phyloP scores from a whole-genome alignment of 2,888 invertebrate species.

The Adelphocoris suturalis region DNA sequence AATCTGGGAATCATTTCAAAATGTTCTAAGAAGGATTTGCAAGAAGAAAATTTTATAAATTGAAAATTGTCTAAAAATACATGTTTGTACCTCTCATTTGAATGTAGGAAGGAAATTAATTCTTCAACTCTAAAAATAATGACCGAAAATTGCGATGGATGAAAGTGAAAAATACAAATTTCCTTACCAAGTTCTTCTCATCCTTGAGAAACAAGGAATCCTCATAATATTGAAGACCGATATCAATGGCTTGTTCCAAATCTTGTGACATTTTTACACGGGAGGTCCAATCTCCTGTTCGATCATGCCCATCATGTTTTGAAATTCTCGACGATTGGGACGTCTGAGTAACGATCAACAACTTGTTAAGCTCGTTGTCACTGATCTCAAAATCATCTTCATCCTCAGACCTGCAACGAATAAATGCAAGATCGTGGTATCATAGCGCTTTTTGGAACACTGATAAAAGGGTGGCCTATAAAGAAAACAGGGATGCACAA shows the following conservation, averaged over 20 bases:
- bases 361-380: slow-evolving; percentile 94
- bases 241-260: slow-evolving; percentile 95
- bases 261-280: slow-evolving; percentile 97
- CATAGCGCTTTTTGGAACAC: too few species aligned
- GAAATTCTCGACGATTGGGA: slow-evolving; percentile 81
- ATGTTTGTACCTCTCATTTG: too few species aligned
- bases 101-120: too few species aligned
- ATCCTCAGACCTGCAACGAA: slow-evolving; percentile 84
- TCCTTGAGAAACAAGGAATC: slow-evolving; percentile 91
- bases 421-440: too few species aligned
- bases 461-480: too few species aligned
- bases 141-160: too few species aligned
- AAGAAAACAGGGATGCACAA: too few species aligned
- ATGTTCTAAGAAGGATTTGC: too few species aligned
- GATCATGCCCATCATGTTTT: slow-evolving; percentile 93
- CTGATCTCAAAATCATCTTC: slow-evolving; percentile 90
- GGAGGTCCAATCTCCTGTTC: slow-evolving; percentile 93
- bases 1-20: too few species aligned
- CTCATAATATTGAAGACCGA: slow-evolving; percentile 97
- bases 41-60: too few species aligned
- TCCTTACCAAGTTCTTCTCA: slow-evolving; percentile 79
- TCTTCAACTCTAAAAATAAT: too few species aligned
- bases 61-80: too few species aligned
- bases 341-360: slow-evolving; percentile 95
- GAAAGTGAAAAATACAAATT: background rate